Percentiles rank a stretch among this genome's conserved stretches.
phyloP scores from a whole-genome alignment of 2,797 vertebrate species.

The Oreonectes daqikongensis region DNA sequence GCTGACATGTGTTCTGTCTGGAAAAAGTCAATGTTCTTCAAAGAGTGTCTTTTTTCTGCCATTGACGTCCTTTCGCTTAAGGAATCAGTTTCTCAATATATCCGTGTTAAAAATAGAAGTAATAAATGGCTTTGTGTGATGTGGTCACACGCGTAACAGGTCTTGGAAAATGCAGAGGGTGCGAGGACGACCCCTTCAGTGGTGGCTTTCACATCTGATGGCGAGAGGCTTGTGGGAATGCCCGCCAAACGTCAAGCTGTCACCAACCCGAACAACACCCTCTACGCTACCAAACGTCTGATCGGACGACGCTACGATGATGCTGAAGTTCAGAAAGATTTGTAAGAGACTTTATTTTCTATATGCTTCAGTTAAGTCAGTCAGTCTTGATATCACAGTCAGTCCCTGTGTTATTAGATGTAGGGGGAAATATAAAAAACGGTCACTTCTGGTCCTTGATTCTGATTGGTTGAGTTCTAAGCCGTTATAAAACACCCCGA shows the following conservation, averaged over 20 bases:
- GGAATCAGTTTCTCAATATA: no score
- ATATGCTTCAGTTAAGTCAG: no score
- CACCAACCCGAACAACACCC: constrained; percentile 95
- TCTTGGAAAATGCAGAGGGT: constrained; percentile 96
- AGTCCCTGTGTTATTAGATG: no score
- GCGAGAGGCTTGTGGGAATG: constrained; percentile 95
- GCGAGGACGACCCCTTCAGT: constrained; percentile 96
- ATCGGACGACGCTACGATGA: constrained; percentile 95
- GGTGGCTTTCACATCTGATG: constrained; percentile 89
- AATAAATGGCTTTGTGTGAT: neutral
- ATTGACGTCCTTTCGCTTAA: no score
- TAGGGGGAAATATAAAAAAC: no score
- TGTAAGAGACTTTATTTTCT: constrained; percentile 77
- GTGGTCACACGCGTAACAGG: constrained; percentile 73
- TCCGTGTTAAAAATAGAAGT: neutral
- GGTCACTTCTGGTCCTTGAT: no score
- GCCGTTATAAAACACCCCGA: no score
- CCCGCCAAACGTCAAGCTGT: constrained; percentile 95
- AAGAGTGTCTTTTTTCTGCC: no score
- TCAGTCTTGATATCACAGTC: no score
- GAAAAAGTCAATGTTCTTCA: no score
- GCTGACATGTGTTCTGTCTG: no score
- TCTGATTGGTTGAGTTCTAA: no score
- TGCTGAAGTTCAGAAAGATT: constrained; percentile 93
- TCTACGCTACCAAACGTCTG: constrained; percentile 96